Base-by-base conservation (phyloP, 1,140 invertebrate genomes). In the Coptotermes formosanus region DNA sequence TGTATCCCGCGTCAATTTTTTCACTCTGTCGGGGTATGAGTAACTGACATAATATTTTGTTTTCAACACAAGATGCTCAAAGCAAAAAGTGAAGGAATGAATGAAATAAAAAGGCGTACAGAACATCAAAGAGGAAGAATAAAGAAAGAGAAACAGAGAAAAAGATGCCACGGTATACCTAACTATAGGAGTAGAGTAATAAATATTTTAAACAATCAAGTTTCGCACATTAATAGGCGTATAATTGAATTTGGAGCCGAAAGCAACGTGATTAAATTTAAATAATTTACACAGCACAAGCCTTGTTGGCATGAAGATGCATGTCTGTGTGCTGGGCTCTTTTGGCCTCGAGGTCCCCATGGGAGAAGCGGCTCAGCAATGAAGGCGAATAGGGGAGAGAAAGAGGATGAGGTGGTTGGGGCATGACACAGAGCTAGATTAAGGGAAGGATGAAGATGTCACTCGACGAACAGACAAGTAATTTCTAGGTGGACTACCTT, bases 171-270 rank as follows among this genome's bases (percentile, higher is more conserved):
- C 85, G 38, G 85, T 45, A 44, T 32, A 45, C 21, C 82, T 44
- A 45, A 43, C 59, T 82, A 85, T 38, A 85, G 83, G 44, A 84
- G 75, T 21, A 45, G 84, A 85, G 86, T 83, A 85, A 87, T 87
- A 87, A 87, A 87, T 87, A 87, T 85, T 87, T 87, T 85, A 87
- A 85, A 87, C 86, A 87, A 87, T 87, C 86, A 87, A 85, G 86
- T 87, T 83, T 85, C 84, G 45, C 84, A 83, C 86, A 87, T 87
- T 87, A 87, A 87, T 87, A 87, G 86, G 86, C 82, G 85, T 82
- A 82, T 87, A 87, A 87, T 87, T 87, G 86, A 87, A 87, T 87
- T 87, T 87, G 84, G 84, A 43, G 75, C 44, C 85, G 85, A 75
- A 87, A 87, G 84, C 84, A 85, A 85, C 86, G 84, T 85, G 86